Base-by-base conservation (phyloP, 2,797 vertebrate genomes). In the Bucorvus abyssinicus region DNA sequence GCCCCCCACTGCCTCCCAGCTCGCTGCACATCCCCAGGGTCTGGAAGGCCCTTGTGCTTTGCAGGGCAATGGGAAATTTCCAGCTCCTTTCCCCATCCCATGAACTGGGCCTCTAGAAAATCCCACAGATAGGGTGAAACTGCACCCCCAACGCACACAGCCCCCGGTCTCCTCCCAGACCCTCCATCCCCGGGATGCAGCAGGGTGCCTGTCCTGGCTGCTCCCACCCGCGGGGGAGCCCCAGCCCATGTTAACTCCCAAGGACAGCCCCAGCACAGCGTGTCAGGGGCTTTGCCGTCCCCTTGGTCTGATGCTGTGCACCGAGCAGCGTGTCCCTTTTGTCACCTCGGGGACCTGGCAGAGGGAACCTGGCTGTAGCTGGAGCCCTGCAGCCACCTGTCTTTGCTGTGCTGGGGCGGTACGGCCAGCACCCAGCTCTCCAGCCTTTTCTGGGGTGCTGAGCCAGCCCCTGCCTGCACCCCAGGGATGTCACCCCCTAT, bases 341-440 rank as follows among this genome's bases (percentile, higher is more conserved):
- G 67, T 73, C 88, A 76, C 83, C 55, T 44, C 9, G 0, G 56
- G 42, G 40, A 44, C 18, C 45, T 34, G 57, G 9, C 26, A n/a
- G 55, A n/a, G 69, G 11, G 50, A 14, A 44, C n/a, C 16, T 20
- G 45, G 52, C 49, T 0, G 0, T 21, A 32, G 32, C 12, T 16
- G 34, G 13, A 40, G 42, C 38, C 9, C 17, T 30, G 65, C 34
- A 73, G 47, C 56, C 45, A 64, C 59, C 44, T 36, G 47, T 42
- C 21, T 4, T 47, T 19, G n/a, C 52, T 21, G 23, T 44, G 4
- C 6, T n/a, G 1, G 3, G 53, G 16, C 1, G 2, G 11, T 3
- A 20, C 0, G 0, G 52, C 38, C 71, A 85, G 29, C 4, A 1
- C 56, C 45, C 5, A 0, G 19, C 38, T 44, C 73, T 45, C 15